Evolutionary conservation across 2,797 vertebrate genomes (phyloP).

Genomic region (Tauraco hartlaubi): DNA sequence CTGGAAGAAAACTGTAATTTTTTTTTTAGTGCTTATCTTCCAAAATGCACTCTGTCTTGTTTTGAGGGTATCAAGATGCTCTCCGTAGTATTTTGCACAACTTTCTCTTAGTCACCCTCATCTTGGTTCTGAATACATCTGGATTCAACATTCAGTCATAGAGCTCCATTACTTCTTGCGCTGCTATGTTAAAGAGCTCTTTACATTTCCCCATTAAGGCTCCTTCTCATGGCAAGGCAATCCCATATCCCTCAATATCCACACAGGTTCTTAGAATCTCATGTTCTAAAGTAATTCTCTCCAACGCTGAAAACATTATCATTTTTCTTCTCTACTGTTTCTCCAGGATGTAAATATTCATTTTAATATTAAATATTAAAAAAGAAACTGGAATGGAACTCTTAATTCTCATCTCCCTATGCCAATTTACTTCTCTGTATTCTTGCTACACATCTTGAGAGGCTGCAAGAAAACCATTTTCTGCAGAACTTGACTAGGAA

Average conservation of each 20-base stretch:
- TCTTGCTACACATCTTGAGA: neutral
- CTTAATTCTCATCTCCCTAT: neutral
- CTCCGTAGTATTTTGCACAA: neutral
- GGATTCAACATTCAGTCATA: neutral
- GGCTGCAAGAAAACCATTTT: neutral
- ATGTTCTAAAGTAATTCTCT: neutral
- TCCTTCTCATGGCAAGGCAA: neutral
- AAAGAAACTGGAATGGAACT: neutral
- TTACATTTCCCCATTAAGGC: neutral
- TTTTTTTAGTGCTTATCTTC: neutral
- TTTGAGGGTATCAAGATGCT: neutral
- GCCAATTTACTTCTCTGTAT: neutral
- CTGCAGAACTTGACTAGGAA: neutral
- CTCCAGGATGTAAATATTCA: neutral
- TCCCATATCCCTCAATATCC: neutral
- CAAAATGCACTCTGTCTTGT: neutral
- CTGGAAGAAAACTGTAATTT: neutral
- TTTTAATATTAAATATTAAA: constrained; percentile 35
- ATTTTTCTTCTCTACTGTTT: neutral
- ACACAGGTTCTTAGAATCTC: neutral
- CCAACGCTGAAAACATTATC: neutral
- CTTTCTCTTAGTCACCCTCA: neutral
- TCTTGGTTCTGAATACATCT: neutral
- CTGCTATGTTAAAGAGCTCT: neutral
- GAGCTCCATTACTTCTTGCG: neutral